Conservation (phyloP, 2,113 vertebrate genomes). For the Ageneiosus marmoratus region DNA sequence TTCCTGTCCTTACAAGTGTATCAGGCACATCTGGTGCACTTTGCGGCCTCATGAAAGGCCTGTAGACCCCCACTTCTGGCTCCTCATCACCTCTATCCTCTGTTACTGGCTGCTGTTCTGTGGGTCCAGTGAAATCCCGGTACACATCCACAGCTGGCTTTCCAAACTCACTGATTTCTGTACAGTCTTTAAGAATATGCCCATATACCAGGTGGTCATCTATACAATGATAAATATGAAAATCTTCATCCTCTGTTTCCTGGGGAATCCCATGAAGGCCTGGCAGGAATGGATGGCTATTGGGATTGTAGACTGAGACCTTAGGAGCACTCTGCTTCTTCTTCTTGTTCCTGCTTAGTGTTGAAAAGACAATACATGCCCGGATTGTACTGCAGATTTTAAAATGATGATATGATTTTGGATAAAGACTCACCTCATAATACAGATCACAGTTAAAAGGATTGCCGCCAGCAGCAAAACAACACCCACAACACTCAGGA, state of each 20-base stretch:
- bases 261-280: slow-evolving; percentile 65
- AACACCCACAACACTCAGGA: slow-evolving; percentile 69
- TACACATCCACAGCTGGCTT: slow-evolving; percentile 74
- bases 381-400: background rate
- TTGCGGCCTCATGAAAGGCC: slow-evolving; percentile 68
- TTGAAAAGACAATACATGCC: background rate
- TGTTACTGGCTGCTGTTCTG: slow-evolving; percentile 65
- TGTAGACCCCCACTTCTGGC: slow-evolving; percentile 75
- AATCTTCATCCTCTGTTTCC: slow-evolving; percentile 71
- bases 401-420: background rate
- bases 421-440: slow-evolving; percentile 73
- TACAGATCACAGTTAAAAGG: slow-evolving; percentile 72
- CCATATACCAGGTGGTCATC: slow-evolving; percentile 87
- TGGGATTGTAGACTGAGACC: slow-evolving; percentile 82
- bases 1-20: slow-evolving; percentile 21
- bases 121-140: slow-evolving; percentile 71
- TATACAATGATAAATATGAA: slow-evolving; percentile 85
- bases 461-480: slow-evolving; percentile 62
- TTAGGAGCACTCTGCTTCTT: slow-evolving; percentile 59
- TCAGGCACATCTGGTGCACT: slow-evolving; percentile 73
- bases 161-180: slow-evolving; percentile 45
- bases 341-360: slow-evolving; percentile 66
- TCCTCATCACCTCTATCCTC: background rate
- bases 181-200: slow-evolving; percentile 73
- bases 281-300: slow-evolving; percentile 72